Evolutionary conservation across 2,888 invertebrate genomes (phyloP).

Genomic region (Ectemnius continuus): DNA sequence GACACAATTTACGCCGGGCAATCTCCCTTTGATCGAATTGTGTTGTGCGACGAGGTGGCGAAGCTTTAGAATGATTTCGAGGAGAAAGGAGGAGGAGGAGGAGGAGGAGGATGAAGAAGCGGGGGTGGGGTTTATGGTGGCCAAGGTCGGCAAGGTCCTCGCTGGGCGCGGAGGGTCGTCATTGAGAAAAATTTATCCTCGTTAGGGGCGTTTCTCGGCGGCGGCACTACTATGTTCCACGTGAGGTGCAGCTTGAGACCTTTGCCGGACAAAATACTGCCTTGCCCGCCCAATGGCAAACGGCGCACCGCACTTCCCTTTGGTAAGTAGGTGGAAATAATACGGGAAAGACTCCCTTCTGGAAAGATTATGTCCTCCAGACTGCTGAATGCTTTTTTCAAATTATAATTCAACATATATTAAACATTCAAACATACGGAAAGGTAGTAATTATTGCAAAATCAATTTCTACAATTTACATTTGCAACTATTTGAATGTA

Average conservation of each 20-base stretch:
- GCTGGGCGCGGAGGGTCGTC: constrained; percentile 34
- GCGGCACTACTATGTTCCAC: neutral
- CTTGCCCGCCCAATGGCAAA: constrained; percentile 45
- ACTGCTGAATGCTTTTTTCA: too few relatives aligned
- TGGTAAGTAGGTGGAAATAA: neutral
- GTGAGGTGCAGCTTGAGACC: neutral
- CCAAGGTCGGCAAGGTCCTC: constrained; percentile 26
- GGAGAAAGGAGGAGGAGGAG: neutral
- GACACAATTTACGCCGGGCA: constrained; percentile 31
- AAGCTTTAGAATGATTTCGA: constrained; percentile 17
- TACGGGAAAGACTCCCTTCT: too few relatives aligned
- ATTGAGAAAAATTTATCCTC: constrained; percentile 57
- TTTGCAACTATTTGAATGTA: too few relatives aligned
- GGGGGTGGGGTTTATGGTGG: constrained; percentile 21
- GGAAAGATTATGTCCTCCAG: too few relatives aligned
- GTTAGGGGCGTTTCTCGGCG: constrained; percentile 48
- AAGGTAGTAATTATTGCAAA: too few relatives aligned
- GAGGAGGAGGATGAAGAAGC: neutral
- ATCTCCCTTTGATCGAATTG: constrained; percentile 20
- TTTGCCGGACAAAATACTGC: constrained; percentile 53
- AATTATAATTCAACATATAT: too few relatives aligned
- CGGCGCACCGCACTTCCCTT: neutral
- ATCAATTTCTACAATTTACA: too few relatives aligned
- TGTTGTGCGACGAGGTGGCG: neutral
- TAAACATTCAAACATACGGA: too few relatives aligned